Percentiles rank a stretch among this genome's conserved stretches.
Evolutionary conservation across 2,888 invertebrate genomes (phyloP).

Genomic region (Noctua janthina): DNA sequence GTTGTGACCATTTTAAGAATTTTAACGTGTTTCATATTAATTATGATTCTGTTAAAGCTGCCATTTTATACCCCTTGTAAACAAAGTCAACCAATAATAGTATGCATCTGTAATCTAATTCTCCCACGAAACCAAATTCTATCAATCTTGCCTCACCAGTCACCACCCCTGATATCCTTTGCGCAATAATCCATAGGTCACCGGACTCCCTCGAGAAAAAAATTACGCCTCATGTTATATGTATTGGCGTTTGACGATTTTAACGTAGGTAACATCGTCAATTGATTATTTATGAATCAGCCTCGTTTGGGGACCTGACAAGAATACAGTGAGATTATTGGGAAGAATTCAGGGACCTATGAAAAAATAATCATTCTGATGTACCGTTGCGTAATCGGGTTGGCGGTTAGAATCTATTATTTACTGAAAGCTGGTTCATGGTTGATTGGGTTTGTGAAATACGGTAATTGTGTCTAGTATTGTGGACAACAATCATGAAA

Average conservation of each 20-base stretch:
- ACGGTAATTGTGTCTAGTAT: constrained; percentile 5
- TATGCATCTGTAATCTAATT: not conserved
- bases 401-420: constrained; percentile 18
- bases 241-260: constrained; percentile 66
- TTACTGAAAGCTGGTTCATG: not conserved
- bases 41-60: too few relatives aligned
- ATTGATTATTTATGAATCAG: constrained; percentile 74
- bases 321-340: constrained; percentile 58
- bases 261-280: constrained; percentile 65
- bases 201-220: constrained; percentile 43
- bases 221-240: constrained; percentile 66
- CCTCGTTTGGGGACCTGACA: constrained; percentile 47
- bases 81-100: not conserved
- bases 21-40: too few relatives aligned
- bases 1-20: too few relatives aligned
- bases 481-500: not conserved
- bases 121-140: not conserved
- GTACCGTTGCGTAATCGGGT: constrained; percentile 27
- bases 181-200: constrained; percentile 31
- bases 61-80: not conserved
- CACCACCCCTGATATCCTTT: constrained; percentile 1
- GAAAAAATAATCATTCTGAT: constrained; percentile 57
- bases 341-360: constrained; percentile 39
- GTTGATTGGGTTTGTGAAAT: constrained; percentile 25
- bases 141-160: not conserved